Percentiles rank a stretch among this genome's conserved stretches.
Conservation (phyloP, 2,888 invertebrate species). For the Athetis lepigone region DNA sequence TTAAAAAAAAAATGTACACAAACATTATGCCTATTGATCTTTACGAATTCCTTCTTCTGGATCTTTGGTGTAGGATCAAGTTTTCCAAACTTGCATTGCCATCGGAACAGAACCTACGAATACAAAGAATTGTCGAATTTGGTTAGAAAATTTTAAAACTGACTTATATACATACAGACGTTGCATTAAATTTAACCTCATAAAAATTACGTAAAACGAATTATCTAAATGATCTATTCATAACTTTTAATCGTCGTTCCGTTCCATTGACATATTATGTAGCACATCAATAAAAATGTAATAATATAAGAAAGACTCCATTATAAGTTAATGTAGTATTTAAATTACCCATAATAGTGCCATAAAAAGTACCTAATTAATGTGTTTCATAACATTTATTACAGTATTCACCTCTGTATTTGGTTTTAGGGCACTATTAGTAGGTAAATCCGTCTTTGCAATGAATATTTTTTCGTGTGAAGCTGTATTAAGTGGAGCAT, state of each 20-base stretch:
- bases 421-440: conserved; percentile 52
- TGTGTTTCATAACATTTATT: conserved; percentile 49
- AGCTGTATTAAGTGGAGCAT: conserved; percentile 24
- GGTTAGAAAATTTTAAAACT: too few species aligned
- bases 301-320: conserved; percentile 30
- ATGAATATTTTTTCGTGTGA: conserved; percentile 26
- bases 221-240: neutral
- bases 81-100: too few species aligned
- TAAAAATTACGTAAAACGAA: conserved; percentile 11
- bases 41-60: too few species aligned
- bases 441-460: conserved; percentile 5
- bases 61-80: too few species aligned
- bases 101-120: too few species aligned
- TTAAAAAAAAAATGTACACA: too few species aligned
- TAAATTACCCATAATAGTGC: conserved; percentile 48
- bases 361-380: conserved; percentile 46
- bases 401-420: conserved; percentile 32
- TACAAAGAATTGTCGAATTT: too few species aligned
- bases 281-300: conserved; percentile 32
- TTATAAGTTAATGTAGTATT: conserved; percentile 37
- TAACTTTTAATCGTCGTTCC: neutral
- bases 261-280: conserved; percentile 1
- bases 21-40: too few species aligned
- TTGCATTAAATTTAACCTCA: too few species aligned
- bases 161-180: too few species aligned